Evolutionary conservation across 1,140 invertebrate species (phyloP).

Genomic region (Cheumatopsyche charites): DNA sequence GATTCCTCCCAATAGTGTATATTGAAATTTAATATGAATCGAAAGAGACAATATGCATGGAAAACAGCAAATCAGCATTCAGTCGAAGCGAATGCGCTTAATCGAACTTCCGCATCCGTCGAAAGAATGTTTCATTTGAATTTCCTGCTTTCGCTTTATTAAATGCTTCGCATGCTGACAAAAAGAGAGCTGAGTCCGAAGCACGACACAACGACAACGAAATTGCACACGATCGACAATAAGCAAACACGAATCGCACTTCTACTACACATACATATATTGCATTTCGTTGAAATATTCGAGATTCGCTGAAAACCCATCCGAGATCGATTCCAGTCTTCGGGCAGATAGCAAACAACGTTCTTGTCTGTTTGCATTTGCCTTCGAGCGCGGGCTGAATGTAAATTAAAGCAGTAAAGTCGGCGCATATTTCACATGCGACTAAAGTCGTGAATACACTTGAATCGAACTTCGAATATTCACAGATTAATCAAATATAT

Average conservation of each 20-base stretch:
- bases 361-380: slow-evolving; percentile 17
- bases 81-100: too few species aligned
- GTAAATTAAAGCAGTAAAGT: slow-evolving; percentile 35
- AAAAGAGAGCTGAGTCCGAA: background rate
- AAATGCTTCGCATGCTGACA: slow-evolving; percentile 2
- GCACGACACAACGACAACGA: background rate
- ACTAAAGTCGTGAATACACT: background rate
- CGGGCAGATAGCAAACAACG: background rate
- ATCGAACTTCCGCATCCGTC: background rate
- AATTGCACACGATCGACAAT: too few species aligned
- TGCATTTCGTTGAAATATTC: background rate
- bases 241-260: too few species aligned
- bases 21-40: too few species aligned
- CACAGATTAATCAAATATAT: too few species aligned
- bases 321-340: background rate
- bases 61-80: too few species aligned
- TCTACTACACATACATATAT: background rate
- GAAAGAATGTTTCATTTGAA: slow-evolving; percentile 17
- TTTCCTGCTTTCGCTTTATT: slow-evolving; percentile 14
- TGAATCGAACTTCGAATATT: slow-evolving; percentile 29
- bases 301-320: background rate
- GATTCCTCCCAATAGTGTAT: too few species aligned
- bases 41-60: too few species aligned
- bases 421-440: slow-evolving; percentile 29
- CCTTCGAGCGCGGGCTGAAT: slow-evolving; percentile 20